These are phyloP conservation scores for Polypedilum pembai DNA, from an alignment of 1,140 invertebrate genomes.

Conservation along the genomic window DNA sequence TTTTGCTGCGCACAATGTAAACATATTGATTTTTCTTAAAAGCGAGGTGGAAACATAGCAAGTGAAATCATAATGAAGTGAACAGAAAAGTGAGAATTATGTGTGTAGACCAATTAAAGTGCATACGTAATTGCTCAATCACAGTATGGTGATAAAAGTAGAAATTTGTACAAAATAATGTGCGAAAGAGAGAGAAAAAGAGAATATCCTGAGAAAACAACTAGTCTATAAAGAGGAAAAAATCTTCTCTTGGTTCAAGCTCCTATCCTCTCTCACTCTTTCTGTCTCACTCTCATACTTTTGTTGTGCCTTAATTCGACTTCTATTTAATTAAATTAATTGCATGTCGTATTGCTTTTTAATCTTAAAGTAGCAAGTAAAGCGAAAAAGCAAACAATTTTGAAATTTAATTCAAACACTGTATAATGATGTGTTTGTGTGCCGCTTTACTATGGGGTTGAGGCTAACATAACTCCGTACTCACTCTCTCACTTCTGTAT, in stretches of 20 bases:
- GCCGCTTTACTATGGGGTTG: background rate
- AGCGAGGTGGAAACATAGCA: background rate
- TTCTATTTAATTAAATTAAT: constrained; percentile 15
- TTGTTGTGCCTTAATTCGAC: background rate
- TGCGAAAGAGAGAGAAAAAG: background rate
- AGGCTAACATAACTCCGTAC: background rate
- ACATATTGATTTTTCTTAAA: constrained; percentile 28
- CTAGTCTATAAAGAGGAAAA: background rate
- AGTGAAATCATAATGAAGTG: background rate
- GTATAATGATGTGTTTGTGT: background rate
- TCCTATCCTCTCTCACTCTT: background rate
- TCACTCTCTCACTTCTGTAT: too few species aligned
- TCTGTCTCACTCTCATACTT: background rate
- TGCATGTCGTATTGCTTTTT: constrained; percentile 11
- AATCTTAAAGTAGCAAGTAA: constrained; percentile 10
- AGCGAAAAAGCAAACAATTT: background rate
- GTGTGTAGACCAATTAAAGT: constrained; percentile 5
- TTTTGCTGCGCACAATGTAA: constrained; percentile 16
- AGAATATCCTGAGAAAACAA: background rate
- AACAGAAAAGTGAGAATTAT: background rate
- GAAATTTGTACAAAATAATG: background rate
- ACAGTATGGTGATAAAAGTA: constrained; percentile 1
- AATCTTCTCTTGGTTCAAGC: too few species aligned
- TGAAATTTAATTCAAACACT: background rate
- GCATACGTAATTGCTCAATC: background rate